Percentiles rank a stretch among this genome's conserved stretches.
These are phyloP conservation scores for Copidosoma floridanum DNA, from an alignment of 1,140 invertebrate species.

Conservation along the genomic window DNA sequence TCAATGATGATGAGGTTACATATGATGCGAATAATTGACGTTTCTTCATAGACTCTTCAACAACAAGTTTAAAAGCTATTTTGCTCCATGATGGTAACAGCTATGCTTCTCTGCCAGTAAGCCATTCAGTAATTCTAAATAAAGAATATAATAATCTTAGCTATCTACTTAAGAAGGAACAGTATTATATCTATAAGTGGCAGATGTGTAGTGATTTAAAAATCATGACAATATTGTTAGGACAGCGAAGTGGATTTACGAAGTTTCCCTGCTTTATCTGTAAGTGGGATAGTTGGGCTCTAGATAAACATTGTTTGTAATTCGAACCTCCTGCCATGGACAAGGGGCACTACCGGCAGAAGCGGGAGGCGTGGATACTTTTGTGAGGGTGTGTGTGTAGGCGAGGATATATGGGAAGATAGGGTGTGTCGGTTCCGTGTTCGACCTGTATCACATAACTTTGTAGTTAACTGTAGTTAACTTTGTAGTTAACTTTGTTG, in stretches of 20 bases:
- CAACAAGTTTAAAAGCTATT: not conserved
- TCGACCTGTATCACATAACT: not conserved
- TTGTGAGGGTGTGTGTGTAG: too few species aligned
- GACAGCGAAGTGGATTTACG: not conserved
- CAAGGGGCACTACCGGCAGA: too few species aligned
- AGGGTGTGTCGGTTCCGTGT: not conserved
- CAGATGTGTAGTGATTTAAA: not conserved
- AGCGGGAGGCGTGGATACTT: too few species aligned
- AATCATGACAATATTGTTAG: not conserved
- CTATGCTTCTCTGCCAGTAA: not conserved
- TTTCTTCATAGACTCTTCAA: not conserved
- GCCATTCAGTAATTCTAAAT: too few species aligned
- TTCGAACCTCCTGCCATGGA: not conserved
- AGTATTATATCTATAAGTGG: not conserved
- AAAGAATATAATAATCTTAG: too few species aligned
- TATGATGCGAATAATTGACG: not conserved
- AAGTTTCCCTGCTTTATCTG: not conserved
- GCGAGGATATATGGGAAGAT: too few species aligned
- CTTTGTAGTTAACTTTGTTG: conserved; percentile 38
- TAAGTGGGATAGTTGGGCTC: not conserved
- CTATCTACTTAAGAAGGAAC: not conserved
- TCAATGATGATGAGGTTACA: not conserved
- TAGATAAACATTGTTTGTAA: not conserved
- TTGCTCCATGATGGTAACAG: not conserved
- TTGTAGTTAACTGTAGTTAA: not conserved